Evolutionary conservation across 2,113 vertebrate genomes (phyloP).

Genomic region (Phocoena sinus): DNA sequence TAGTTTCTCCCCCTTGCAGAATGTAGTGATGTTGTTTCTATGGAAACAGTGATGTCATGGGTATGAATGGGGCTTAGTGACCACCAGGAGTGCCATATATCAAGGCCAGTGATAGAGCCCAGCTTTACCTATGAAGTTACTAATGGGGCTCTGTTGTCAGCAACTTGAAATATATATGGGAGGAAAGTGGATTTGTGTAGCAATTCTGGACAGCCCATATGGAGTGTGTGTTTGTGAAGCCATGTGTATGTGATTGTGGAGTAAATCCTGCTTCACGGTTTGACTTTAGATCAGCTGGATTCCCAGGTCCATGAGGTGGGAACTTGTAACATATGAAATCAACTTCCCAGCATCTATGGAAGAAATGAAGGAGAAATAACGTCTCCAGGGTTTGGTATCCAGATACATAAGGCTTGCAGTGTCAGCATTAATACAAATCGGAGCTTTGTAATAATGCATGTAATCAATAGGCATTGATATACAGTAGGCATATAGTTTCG

Average conservation of each 20-base stretch:
- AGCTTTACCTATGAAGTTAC: conserved; percentile 22
- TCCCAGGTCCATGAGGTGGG: background rate
- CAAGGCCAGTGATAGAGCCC: background rate
- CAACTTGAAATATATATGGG: background rate
- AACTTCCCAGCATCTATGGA: background rate
- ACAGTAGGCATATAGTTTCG: background rate
- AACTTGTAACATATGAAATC: background rate
- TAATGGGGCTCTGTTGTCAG: background rate
- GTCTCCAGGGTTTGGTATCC: background rate
- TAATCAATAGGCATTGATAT: background rate
- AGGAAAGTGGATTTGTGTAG: background rate
- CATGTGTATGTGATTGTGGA: background rate
- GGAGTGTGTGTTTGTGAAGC: conserved; percentile 21
- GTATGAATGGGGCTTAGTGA: conserved; percentile 26
- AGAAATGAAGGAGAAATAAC: background rate
- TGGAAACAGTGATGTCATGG: conserved; percentile 42
- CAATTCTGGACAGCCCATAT: background rate
- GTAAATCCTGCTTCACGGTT: background rate
- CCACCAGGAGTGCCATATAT: conserved; percentile 35
- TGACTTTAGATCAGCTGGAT: background rate
- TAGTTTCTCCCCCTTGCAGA: conserved; percentile 31
- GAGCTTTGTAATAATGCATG: background rate
- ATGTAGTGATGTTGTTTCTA: conserved; percentile 39
- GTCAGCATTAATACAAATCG: background rate
- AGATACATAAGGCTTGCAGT: background rate